Conservation (phyloP, 2,888 invertebrate genomes). For the Drosophila antonietae region DNA sequence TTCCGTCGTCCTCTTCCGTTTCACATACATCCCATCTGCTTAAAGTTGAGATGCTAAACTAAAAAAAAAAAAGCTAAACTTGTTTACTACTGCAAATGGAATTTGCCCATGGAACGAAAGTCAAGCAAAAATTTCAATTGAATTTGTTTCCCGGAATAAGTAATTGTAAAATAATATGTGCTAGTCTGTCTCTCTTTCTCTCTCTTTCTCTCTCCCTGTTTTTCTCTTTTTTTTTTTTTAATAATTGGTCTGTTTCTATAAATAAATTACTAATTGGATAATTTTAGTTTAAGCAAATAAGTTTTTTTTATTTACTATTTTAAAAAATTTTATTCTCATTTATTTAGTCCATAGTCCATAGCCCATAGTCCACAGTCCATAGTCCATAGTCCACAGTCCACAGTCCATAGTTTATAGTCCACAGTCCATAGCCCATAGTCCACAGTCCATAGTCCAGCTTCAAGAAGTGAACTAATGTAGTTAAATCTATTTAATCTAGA, state of each 20-base stretch:
- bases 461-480: too few relatives aligned
- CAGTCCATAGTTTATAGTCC: too few relatives aligned
- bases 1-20: slow-evolving; percentile 35
- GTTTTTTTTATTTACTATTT: too few relatives aligned
- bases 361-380: too few relatives aligned
- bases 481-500: too few relatives aligned
- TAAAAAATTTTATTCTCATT: too few relatives aligned
- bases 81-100: neutral
- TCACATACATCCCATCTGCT: slow-evolving; percentile 17
- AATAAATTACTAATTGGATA: neutral
- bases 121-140: slow-evolving; percentile 1
- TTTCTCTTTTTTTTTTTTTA: neutral
- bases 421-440: too few relatives aligned
- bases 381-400: too few relatives aligned
- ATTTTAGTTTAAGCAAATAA: neutral
- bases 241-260: neutral
- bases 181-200: neutral
- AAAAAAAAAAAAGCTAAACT: slow-evolving; percentile 3
- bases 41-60: neutral
- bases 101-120: neutral
- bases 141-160: neutral
- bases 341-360: too few relatives aligned
- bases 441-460: too few relatives aligned
- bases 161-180: neutral
- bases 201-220: neutral